phyloP scores from a whole-genome alignment of 2,113 vertebrate species.

The Urocitellus parryii region DNA sequence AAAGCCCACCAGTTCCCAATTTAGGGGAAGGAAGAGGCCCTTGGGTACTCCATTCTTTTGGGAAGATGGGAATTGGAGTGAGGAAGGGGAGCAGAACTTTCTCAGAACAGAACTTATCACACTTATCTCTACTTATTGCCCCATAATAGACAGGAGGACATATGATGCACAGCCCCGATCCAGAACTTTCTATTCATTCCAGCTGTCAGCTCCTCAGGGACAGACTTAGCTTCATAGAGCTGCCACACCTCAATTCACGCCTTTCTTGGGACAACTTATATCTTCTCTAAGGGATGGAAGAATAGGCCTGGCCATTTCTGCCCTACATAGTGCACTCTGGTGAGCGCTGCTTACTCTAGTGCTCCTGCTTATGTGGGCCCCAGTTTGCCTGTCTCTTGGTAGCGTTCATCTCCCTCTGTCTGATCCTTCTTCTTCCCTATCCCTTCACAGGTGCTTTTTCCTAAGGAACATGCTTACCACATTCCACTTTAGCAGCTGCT shows the following conservation, averaged over 20 bases:
- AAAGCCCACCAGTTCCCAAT: neutral
- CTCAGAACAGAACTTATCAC: neutral
- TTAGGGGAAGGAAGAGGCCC: neutral
- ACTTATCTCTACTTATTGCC: rapidly evolving
- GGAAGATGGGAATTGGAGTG: neutral
- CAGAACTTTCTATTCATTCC: too few relatives aligned
- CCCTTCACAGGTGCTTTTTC: neutral
- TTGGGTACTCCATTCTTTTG: neutral
- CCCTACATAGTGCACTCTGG: too few relatives aligned
- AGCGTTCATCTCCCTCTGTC: too few relatives aligned
- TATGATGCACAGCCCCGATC: neutral
- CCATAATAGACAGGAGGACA: too few relatives aligned
- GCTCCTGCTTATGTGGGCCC: too few relatives aligned
- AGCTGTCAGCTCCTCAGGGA: neutral
- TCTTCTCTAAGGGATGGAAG: neutral
- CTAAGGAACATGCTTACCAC: neutral
- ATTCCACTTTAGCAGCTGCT: neutral
- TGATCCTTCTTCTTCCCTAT: too few relatives aligned
- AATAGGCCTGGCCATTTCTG: neutral
- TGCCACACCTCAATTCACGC: too few relatives aligned
- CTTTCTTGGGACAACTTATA: neutral
- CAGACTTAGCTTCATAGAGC: neutral
- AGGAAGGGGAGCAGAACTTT: neutral
- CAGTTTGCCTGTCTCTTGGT: too few relatives aligned
- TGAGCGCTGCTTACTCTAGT: neutral